A percentile compares a stretch with the other conserved stretches of the same genome.
These are phyloP conservation scores for Ellobius talpinus DNA, from an alignment of 2,113 vertebrate species.

Conservation along the genomic window DNA sequence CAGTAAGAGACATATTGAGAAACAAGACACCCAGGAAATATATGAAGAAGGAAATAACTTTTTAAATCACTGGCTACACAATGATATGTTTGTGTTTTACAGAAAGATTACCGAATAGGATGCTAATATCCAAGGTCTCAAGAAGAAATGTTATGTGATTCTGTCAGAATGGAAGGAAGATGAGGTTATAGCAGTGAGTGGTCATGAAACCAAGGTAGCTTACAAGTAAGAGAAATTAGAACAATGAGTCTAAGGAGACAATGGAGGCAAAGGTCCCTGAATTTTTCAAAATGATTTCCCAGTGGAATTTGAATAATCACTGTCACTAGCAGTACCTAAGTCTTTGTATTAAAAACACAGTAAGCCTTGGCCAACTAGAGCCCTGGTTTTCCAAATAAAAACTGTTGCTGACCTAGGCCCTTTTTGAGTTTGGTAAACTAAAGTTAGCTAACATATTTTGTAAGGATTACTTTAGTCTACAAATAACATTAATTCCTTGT, in stretches of 20 bases:
- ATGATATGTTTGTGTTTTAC: not conserved
- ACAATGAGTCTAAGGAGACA: not conserved
- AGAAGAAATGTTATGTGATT: not conserved
- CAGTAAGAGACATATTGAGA: not conserved
- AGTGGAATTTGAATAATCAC: not conserved
- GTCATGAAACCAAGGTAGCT: not conserved
- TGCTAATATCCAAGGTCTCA: not conserved
- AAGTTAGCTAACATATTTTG: not conserved
- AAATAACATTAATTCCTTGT: not conserved
- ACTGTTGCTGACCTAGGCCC: not conserved
- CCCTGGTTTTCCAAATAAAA: not conserved
- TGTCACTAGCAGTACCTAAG: not conserved
- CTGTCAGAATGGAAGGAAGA: not conserved
- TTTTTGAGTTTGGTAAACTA: not conserved
- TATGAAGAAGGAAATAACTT: not conserved
- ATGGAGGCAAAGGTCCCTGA: not conserved
- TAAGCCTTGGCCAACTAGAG: not conserved
- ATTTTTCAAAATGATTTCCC: conserved; percentile 3
- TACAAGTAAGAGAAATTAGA: not conserved
- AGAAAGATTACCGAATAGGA: not conserved
- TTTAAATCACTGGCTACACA: not conserved
- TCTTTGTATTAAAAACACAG: not conserved
- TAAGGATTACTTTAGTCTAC: not conserved
- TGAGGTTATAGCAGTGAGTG: not conserved
- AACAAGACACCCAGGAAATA: not conserved